A percentile compares a stretch with the other conserved stretches of the same genome.
phyloP scores from a whole-genome alignment of 2,888 invertebrate species.

The Eristalis arbustorum region DNA sequence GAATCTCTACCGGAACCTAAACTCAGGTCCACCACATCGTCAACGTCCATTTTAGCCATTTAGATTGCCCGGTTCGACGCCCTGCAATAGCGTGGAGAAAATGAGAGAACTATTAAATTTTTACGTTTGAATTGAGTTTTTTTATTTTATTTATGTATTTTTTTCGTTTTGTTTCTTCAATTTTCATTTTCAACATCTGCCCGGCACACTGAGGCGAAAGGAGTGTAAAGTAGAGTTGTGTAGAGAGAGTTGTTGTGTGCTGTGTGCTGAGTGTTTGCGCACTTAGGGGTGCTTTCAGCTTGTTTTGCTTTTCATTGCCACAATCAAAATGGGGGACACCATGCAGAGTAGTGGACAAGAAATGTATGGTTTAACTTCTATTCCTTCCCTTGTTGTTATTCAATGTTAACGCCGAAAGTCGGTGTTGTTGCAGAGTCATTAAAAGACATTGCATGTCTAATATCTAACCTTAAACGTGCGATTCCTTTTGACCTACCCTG shows the following conservation, averaged over 20 bases:
- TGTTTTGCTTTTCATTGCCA: conserved; percentile 17
- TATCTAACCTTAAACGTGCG: conserved; percentile 40
- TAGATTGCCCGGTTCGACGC: conserved; percentile 74
- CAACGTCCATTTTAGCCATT: conserved; percentile 91
- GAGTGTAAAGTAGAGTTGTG: conserved; percentile 56
- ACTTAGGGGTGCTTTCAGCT: conserved; percentile 55
- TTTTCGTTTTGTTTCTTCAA: conserved; percentile 51
- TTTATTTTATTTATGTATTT: conserved; percentile 9
- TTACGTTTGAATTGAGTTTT: conserved; percentile 45
- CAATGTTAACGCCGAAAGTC: neutral
- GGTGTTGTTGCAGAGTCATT: conserved; percentile 47
- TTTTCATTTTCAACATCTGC: conserved; percentile 67
- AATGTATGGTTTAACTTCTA: neutral
- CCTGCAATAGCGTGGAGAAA: conserved; percentile 73
- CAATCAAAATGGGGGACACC: conserved; percentile 17
- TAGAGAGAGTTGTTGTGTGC: conserved; percentile 21
- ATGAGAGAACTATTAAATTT: conserved; percentile 56
- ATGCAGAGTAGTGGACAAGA: conserved; percentile 34
- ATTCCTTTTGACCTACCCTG: conserved; percentile 65
- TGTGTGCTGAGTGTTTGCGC: conserved; percentile 45
- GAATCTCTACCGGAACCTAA: conserved; percentile 81
- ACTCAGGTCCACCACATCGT: conserved; percentile 94
- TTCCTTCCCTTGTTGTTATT: neutral
- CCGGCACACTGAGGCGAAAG: conserved; percentile 55
- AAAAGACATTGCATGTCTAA: conserved; percentile 53